Evolutionary conservation across 1,140 invertebrate species (phyloP).

Genomic region (Ganaspis sp.): DNA sequence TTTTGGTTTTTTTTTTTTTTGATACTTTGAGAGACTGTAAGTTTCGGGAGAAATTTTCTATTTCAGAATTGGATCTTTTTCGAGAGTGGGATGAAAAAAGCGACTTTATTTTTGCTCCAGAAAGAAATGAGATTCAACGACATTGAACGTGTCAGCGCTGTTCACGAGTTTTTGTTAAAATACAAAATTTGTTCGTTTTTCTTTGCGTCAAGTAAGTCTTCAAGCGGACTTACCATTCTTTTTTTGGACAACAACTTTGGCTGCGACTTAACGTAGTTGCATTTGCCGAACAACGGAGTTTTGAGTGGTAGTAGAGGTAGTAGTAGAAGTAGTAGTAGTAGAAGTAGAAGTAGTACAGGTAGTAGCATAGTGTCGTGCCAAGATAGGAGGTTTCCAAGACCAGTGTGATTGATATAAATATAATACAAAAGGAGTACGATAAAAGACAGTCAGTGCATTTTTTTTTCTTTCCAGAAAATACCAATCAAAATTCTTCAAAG

Average conservation of each 20-base stretch:
- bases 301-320: slow-evolving; percentile 75
- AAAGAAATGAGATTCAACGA: slow-evolving; percentile 40
- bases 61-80: neutral
- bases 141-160: slow-evolving; percentile 44
- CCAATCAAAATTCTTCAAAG: slow-evolving; percentile 50
- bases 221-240: slow-evolving; percentile 78
- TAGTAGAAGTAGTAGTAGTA: slow-evolving; percentile 60
- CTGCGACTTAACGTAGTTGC: slow-evolving; percentile 76
- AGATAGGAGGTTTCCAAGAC: slow-evolving; percentile 77
- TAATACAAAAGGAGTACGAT: slow-evolving; percentile 77
- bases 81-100: slow-evolving; percentile 19
- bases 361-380: slow-evolving; percentile 77
- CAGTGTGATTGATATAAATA: slow-evolving; percentile 77
- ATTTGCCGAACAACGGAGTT: slow-evolving; percentile 75
- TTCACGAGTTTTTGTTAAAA: slow-evolving; percentile 37
- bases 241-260: slow-evolving; percentile 79
- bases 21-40: no score
- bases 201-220: slow-evolving; percentile 74
- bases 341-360: slow-evolving; percentile 70
- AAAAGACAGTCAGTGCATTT: slow-evolving; percentile 75
- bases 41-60: no score
- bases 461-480: slow-evolving; percentile 54
- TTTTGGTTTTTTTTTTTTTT: no score
- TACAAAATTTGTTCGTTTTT: slow-evolving; percentile 55
- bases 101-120: slow-evolving; percentile 34